Conservation (phyloP, 2,888 invertebrate species). For the Cataglyphis cursor region DNA sequence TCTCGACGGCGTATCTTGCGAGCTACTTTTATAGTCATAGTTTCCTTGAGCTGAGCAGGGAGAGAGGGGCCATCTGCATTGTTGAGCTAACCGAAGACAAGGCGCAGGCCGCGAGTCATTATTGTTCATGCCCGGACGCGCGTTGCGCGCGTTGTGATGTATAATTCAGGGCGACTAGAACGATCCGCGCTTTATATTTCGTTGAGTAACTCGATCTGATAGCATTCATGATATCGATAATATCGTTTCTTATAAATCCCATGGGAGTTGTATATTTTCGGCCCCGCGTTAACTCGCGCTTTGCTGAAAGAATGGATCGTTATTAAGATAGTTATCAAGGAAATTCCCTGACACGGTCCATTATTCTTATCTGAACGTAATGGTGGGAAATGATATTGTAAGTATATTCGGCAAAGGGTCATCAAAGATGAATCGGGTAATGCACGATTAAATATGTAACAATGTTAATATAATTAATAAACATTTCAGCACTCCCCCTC, state of each 20-base stretch:
- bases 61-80: slow-evolving; percentile 59
- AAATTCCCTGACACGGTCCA: slow-evolving; percentile 67
- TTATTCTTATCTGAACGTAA: slow-evolving; percentile 68
- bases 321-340: slow-evolving; percentile 69
- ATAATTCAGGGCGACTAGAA: slow-evolving; percentile 64
- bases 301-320: slow-evolving; percentile 64
- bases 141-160: slow-evolving; percentile 60
- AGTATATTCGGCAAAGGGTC: slow-evolving; percentile 55
- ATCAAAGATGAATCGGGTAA: slow-evolving; percentile 51
- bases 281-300: slow-evolving; percentile 53
- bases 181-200: slow-evolving; percentile 28
- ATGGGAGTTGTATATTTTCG: slow-evolving; percentile 51
- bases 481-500: slow-evolving; percentile 14
- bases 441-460: slow-evolving; percentile 42
- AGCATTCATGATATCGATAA: slow-evolving; percentile 67
- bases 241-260: slow-evolving; percentile 67
- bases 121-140: slow-evolving; percentile 64
- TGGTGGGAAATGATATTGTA: slow-evolving; percentile 59
- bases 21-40: slow-evolving; percentile 79
- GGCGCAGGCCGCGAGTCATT: slow-evolving; percentile 25
- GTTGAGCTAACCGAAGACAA: slow-evolving; percentile 44
- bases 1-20: slow-evolving; percentile 77
- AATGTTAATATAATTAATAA: slow-evolving; percentile 32
- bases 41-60: slow-evolving; percentile 70
- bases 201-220: slow-evolving; percentile 63